phyloP scores from a whole-genome alignment of 2,888 invertebrate genomes.

The Coecobrya sp. region DNA sequence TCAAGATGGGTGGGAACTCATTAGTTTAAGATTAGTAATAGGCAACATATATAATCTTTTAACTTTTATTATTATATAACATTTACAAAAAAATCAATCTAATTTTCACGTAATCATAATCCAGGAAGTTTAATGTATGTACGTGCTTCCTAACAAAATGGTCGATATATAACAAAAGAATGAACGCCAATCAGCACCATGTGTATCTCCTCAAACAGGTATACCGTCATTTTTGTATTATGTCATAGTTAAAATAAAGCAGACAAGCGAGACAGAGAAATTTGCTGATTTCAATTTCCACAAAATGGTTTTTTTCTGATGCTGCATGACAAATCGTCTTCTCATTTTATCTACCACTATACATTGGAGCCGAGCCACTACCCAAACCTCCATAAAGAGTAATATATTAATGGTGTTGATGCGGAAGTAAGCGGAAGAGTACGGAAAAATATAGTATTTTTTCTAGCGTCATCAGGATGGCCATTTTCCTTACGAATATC shows the following conservation, averaged over 20 bases:
- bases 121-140: not conserved
- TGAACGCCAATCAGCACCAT: not conserved
- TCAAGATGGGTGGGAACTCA: too few relatives aligned
- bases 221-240: not conserved
- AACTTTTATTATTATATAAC: too few relatives aligned
- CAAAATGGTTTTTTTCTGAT: not conserved
- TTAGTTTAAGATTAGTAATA: too few relatives aligned
- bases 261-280: not conserved
- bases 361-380: not conserved
- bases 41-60: too few relatives aligned
- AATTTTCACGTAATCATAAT: not conserved
- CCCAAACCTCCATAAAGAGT: not conserved
- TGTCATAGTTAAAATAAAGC: not conserved
- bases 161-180: not conserved
- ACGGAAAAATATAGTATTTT: conserved; percentile 13
- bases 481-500: not conserved
- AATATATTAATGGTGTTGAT: conserved; percentile 39
- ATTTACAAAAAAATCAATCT: not conserved
- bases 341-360: not conserved
- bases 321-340: not conserved
- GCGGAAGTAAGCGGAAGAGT: conserved; percentile 64
- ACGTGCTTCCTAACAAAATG: too few relatives aligned
- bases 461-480: not conserved
- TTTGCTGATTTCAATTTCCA: not conserved
- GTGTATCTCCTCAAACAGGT: not conserved